Conservation (phyloP, 2,888 invertebrate genomes). For the Yponomeuta sedellus region DNA sequence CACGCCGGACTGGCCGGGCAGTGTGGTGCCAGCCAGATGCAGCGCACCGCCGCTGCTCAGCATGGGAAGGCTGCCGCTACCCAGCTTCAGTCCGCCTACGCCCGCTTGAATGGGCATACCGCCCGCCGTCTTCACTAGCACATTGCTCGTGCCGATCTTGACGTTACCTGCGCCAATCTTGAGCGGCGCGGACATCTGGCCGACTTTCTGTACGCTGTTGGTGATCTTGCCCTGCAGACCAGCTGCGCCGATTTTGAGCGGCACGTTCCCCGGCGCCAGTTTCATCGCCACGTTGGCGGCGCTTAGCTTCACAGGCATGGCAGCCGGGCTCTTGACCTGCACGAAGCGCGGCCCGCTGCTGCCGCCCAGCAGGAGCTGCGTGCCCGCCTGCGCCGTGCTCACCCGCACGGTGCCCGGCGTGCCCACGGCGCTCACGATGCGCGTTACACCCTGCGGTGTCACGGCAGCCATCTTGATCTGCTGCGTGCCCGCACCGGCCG, state of each 20-base stretch:
- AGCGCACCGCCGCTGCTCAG: slow-evolving; percentile 34
- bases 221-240: slow-evolving; percentile 60
- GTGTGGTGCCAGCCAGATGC: slow-evolving; percentile 32
- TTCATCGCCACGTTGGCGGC: slow-evolving; percentile 52
- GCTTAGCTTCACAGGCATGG: slow-evolving; percentile 46
- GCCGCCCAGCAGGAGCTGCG: slow-evolving; percentile 57
- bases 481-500: slow-evolving; percentile 54
- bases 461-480: slow-evolving; percentile 65
- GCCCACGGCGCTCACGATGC: slow-evolving; percentile 60
- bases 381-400: slow-evolving; percentile 54
- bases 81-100: not conserved
- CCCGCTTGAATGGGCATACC: slow-evolving; percentile 57
- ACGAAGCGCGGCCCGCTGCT: slow-evolving; percentile 55
- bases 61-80: slow-evolving; percentile 42
- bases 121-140: slow-evolving; percentile 62
- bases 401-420: slow-evolving; percentile 55
- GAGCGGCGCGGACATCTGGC: slow-evolving; percentile 41
- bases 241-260: slow-evolving; percentile 60
- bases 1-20: slow-evolving; percentile 37
- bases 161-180: slow-evolving; percentile 66
- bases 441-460: slow-evolving; percentile 60
- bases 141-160: slow-evolving; percentile 66
- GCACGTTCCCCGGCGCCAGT: slow-evolving; percentile 54
- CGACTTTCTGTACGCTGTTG: slow-evolving; percentile 51
- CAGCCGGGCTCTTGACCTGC: slow-evolving; percentile 60